Percentiles rank a stretch among this genome's conserved stretches.
Evolutionary conservation across 1,140 invertebrate genomes (phyloP).

Genomic region (Aphidius gifuensis): DNA sequence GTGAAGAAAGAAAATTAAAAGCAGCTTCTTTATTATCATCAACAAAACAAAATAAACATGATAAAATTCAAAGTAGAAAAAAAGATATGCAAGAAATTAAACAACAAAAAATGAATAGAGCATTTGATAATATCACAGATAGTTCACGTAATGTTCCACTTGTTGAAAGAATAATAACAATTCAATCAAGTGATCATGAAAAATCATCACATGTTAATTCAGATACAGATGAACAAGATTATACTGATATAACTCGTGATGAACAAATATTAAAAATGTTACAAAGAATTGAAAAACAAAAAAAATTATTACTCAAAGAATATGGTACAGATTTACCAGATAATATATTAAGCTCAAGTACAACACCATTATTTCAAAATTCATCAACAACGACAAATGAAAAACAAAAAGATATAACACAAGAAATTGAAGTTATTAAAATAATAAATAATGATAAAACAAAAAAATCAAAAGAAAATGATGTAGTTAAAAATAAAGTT

Average conservation of each 20-base stretch:
- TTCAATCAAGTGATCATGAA: slow-evolving; percentile 9
- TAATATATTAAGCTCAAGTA: slow-evolving; percentile 39
- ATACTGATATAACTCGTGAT: slow-evolving; percentile 32
- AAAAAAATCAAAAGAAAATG: slow-evolving; percentile 8
- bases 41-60: background rate
- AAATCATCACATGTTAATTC: background rate
- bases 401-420: slow-evolving; percentile 13
- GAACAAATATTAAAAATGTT: slow-evolving; percentile 46
- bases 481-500: background rate
- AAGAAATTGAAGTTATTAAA: background rate
- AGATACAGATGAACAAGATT: background rate
- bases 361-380: slow-evolving; percentile 34
- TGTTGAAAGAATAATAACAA: slow-evolving; percentile 37
- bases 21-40: slow-evolving; percentile 24
- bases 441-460: background rate
- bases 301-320: slow-evolving; percentile 41
- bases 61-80: slow-evolving; percentile 24
- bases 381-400: background rate
- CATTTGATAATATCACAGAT: slow-evolving; percentile 31
- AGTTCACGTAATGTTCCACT: no score
- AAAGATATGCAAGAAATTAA: slow-evolving; percentile 32
- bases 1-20: slow-evolving; percentile 44
- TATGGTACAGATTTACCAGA: slow-evolving; percentile 44
- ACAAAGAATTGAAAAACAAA: slow-evolving; percentile 45
- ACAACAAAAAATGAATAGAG: slow-evolving; percentile 42